A percentile compares a stretch with the other conserved stretches of the same genome.
Evolutionary conservation across 2,888 invertebrate genomes (phyloP).

Genomic region (Thecocarcelia acutangulata): DNA sequence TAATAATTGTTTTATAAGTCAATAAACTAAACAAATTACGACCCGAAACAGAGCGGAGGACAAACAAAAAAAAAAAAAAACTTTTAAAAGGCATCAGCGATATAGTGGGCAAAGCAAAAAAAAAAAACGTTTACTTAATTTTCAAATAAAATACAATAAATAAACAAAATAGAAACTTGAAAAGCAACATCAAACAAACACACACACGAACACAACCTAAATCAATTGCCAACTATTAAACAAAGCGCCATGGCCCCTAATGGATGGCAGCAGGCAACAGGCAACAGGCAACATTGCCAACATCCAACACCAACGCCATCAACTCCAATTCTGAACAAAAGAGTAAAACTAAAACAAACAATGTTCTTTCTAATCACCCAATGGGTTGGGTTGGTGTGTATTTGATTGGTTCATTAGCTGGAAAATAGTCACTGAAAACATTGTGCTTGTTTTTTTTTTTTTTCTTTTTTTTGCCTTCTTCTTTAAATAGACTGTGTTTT

Average conservation of each 20-base stretch:
- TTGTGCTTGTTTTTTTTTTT: too few relatives aligned
- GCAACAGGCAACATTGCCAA: too few relatives aligned
- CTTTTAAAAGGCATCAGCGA: conserved; percentile 28
- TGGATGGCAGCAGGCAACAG: conserved; percentile 4
- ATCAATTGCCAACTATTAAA: conserved; percentile 47
- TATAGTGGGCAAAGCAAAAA: conserved; percentile 36
- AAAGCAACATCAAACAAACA: conserved; percentile 13
- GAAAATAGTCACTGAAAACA: conserved; percentile 30
- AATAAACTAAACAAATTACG: conserved; percentile 64
- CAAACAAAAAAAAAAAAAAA: conserved; percentile 12
- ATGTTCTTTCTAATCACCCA: too few relatives aligned
- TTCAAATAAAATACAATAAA: conserved; percentile 45
- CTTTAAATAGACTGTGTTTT: conserved; percentile 11
- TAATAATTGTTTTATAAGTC: conserved; percentile 43
- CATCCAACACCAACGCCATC: not conserved
- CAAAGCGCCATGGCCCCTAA: conserved; percentile 55
- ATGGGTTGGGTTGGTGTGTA: conserved; percentile 6
- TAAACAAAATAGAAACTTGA: conserved; percentile 15
- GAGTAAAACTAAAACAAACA: not conserved
- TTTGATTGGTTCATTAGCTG: conserved; percentile 52
- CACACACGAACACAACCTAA: conserved; percentile 21
- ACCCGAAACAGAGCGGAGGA: conserved; percentile 25
- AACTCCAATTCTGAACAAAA: not conserved
- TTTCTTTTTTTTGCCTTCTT: not conserved
- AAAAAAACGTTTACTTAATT: not conserved